A percentile compares a stretch with the other conserved stretches of the same genome.
These are phyloP conservation scores for Pimpla rufipes DNA, from an alignment of 2,888 invertebrate species.

Conservation along the genomic window DNA sequence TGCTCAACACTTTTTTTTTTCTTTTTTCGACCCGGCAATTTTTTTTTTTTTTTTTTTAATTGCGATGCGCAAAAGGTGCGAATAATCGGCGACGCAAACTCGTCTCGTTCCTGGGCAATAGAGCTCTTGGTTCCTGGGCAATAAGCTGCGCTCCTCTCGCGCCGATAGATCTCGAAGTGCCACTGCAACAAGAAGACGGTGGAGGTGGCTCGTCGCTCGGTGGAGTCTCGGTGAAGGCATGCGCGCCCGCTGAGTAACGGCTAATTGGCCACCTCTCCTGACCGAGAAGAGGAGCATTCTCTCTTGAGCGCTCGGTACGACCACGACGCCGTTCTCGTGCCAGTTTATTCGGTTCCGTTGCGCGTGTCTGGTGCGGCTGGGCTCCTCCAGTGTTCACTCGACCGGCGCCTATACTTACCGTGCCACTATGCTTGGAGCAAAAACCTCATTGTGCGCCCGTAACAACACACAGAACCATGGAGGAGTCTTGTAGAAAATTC, in stretches of 20 bases:
- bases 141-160: too few species aligned
- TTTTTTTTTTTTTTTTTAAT: too few species aligned
- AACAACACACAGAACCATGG: neutral
- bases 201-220: constrained; percentile 64
- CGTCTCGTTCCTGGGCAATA: too few species aligned
- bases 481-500: neutral
- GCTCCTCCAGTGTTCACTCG: constrained; percentile 62
- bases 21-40: too few species aligned
- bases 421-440: neutral
- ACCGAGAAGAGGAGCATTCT: constrained; percentile 75
- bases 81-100: too few species aligned
- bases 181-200: constrained; percentile 36
- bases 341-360: constrained; percentile 66
- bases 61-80: too few species aligned
- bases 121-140: too few species aligned
- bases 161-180: neutral
- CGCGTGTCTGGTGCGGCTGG: constrained; percentile 62
- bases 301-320: constrained; percentile 54
- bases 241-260: constrained; percentile 80
- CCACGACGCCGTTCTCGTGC: constrained; percentile 67
- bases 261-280: constrained; percentile 84
- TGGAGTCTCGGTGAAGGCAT: constrained; percentile 67
- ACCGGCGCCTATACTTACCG: constrained; percentile 57
- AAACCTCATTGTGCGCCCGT: constrained; percentile 52
- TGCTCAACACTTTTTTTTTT: too few species aligned